phyloP scores from a whole-genome alignment of 2,888 invertebrate genomes.

The Andrena bucephala region DNA sequence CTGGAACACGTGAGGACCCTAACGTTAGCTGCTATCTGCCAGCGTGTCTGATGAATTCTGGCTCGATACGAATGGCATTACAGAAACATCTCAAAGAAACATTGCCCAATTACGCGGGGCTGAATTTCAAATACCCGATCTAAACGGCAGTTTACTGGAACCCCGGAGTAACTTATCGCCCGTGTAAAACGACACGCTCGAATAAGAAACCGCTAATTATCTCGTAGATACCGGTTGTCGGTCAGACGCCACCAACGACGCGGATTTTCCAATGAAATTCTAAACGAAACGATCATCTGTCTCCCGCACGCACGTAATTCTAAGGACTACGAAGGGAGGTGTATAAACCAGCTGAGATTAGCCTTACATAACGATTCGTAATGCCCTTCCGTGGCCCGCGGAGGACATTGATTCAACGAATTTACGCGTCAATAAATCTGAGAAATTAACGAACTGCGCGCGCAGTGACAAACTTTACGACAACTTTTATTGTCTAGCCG shows the following conservation, averaged over 20 bases:
- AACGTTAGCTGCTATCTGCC: slow-evolving; percentile 79
- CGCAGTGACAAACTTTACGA: slow-evolving; percentile 66
- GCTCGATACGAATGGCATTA: not conserved
- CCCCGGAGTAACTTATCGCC: too few species aligned
- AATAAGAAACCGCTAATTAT: not conserved
- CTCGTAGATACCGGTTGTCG: not conserved
- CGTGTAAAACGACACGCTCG: not conserved
- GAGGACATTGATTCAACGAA: slow-evolving; percentile 65
- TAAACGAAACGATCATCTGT: not conserved
- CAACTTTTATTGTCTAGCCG: slow-evolving; percentile 70
- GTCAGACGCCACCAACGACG: slow-evolving; percentile 1
- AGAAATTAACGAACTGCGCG: slow-evolving; percentile 68
- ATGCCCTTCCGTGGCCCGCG: slow-evolving; percentile 30
- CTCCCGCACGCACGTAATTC: not conserved
- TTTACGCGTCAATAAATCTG: slow-evolving; percentile 71
- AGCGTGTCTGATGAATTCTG: slow-evolving; percentile 23
- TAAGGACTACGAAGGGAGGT: not conserved
- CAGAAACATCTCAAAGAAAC: not conserved
- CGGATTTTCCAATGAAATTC: not conserved
- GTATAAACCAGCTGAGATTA: slow-evolving; percentile 10
- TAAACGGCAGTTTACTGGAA: not conserved
- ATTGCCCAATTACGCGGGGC: not conserved
- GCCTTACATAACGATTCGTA: slow-evolving; percentile 52
- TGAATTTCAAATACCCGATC: not conserved
- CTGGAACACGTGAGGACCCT: slow-evolving; percentile 86